Base-by-base conservation (phyloP, 1,140 invertebrate genomes). In the Ectropis grisescens region DNA sequence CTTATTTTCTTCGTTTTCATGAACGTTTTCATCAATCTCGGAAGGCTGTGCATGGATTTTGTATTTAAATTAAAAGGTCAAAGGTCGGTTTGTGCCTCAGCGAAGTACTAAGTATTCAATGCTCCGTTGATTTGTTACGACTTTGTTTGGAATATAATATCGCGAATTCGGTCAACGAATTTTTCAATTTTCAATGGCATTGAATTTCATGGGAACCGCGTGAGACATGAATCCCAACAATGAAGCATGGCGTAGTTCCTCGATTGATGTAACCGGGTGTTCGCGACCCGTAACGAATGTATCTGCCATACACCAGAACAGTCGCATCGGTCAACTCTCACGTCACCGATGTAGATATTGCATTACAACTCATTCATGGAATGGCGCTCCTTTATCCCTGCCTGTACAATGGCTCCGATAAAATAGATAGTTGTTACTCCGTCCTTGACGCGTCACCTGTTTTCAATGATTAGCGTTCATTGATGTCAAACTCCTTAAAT, bases 201-300 rank as follows among this genome's bases (percentile, higher is more conserved):
- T n/a, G n/a, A n/a, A n/a, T n/a, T n/a, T n/a, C 48, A 54, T 53
- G 53, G 47, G 52, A 59, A 62, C 41, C 28, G 13, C 22, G 37
- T 33, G 38, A 55, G 33, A 31, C 29, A 35, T 35, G 8, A 36
- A 34, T 45, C 35, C 33, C 35, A 55, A 67, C 61, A 66, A 70
- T 61, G n/a, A 35, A 52, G 28, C 60, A 56, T 33, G 60, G 50
- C 58, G 66, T 72, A 61, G 50, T 65, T 70, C 68, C 66, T 58
- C 59, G 41, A 53, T 71, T 54, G 41, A 54, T 47, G 10, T 46
- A 53, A 57, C 57, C 41, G 46, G 32, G 43, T 44, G 33, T 33
- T 29, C 45, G 47, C 36, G 47, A 35, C 50, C 44, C 51, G 53
- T 57, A 59, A 55, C 50, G 48, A 57, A 58, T 58, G 27, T n/a